Conservation (phyloP, 2,113 vertebrate species). For the Scalopus aquaticus region DNA sequence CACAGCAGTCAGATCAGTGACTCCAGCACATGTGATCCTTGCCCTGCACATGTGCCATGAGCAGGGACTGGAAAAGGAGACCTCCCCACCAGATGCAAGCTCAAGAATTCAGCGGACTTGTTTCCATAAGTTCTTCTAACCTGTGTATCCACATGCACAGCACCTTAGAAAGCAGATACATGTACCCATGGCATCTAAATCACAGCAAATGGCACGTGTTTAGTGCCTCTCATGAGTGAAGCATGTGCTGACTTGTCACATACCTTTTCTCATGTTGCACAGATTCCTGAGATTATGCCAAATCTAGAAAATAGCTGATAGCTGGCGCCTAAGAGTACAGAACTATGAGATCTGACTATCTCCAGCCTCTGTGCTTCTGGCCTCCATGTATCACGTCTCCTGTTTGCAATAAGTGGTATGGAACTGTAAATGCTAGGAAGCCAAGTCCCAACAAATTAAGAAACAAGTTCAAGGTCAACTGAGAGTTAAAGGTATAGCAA, state of each 20-base stretch:
- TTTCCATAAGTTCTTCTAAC: accelerated
- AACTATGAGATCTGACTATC: not conserved
- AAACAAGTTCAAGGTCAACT: not conserved
- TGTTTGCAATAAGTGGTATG: not conserved
- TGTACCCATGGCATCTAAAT: accelerated
- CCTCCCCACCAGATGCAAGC: not conserved
- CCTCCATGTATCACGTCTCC: accelerated
- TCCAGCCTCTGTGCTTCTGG: too few relatives aligned
- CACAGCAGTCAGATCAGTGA: not conserved
- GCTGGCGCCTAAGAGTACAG: not conserved
- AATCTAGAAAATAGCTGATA: not conserved
- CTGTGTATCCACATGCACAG: accelerated
- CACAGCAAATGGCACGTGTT: accelerated
- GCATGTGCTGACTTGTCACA: accelerated
- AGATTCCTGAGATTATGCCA: not conserved
- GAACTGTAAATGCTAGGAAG: not conserved
- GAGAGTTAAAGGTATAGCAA: not conserved
- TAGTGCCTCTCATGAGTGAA: not conserved
- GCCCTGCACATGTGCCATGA: not conserved
- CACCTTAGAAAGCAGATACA: not conserved
- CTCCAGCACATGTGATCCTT: not conserved
- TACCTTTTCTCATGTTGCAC: not conserved
- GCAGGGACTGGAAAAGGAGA: not conserved
- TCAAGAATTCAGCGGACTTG: accelerated
- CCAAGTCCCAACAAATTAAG: not conserved